Conservation (phyloP, 2,797 vertebrate genomes). For the Anabas testudineus region DNA sequence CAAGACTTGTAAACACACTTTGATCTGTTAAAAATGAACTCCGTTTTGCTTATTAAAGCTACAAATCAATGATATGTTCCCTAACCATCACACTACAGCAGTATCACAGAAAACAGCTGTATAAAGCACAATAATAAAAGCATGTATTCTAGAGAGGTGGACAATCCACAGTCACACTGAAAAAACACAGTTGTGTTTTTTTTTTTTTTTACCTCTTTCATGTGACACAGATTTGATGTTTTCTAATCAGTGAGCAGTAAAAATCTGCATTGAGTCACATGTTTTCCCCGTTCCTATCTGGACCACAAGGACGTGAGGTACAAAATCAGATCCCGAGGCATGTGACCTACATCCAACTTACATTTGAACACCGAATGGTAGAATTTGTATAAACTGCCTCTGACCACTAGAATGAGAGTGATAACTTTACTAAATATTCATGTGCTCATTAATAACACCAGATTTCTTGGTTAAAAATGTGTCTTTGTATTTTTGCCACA, state of each 20-base stretch:
- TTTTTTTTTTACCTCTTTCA: neutral
- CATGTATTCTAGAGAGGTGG: neutral
- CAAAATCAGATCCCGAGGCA: neutral
- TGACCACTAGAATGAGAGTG: neutral
- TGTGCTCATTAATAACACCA: neutral
- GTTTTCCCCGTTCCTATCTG: constrained; percentile 1
- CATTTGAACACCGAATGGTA: neutral
- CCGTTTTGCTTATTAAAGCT: neutral
- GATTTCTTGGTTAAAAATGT: too few species aligned
- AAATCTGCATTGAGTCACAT: constrained; percentile 22
- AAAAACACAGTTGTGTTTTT: neutral
- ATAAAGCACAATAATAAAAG: too few species aligned
- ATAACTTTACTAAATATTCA: neutral
- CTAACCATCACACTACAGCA: neutral
- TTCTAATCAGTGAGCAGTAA: constrained; percentile 11
- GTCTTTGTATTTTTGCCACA: too few species aligned
- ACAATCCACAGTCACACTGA: neutral
- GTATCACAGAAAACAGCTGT: neutral
- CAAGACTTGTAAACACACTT: neutral
- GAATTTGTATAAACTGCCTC: neutral
- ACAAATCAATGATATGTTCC: too few species aligned
- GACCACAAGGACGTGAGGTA: constrained; percentile 10
- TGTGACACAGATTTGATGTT: constrained; percentile 23
- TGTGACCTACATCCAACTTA: constrained; percentile 22
- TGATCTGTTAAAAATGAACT: neutral